Conservation (phyloP, 2,797 vertebrate species). For the Hybognathus amarus region DNA sequence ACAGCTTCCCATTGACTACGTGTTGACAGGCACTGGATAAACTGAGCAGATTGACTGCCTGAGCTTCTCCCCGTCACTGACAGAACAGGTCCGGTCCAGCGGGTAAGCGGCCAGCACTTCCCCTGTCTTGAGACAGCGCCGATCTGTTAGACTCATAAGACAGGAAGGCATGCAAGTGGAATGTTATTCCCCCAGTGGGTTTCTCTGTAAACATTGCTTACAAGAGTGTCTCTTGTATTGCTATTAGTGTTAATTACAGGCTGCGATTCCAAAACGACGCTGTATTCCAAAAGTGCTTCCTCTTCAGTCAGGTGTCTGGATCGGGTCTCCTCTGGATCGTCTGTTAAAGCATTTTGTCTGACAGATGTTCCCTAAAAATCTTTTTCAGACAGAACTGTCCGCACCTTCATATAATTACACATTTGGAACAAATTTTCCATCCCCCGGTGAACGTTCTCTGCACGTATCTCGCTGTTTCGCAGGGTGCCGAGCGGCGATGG, state of each 20-base stretch:
- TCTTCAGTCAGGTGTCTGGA: slow-evolving; percentile 52
- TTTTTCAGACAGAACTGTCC: slow-evolving; percentile 50
- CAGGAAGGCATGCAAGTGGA: slow-evolving; percentile 56
- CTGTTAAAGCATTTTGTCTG: slow-evolving; percentile 55
- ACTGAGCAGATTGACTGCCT: slow-evolving; percentile 53
- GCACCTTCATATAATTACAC: slow-evolving; percentile 52
- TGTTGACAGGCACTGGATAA: slow-evolving; percentile 57
- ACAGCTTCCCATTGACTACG: slow-evolving; percentile 26
- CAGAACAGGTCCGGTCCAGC: slow-evolving; percentile 49
- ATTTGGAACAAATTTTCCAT: slow-evolving; percentile 15
- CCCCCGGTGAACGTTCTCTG: background rate
- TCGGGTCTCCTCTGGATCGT: slow-evolving; percentile 23
- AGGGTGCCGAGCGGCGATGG: slow-evolving; percentile 79
- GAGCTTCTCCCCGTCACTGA: slow-evolving; percentile 49
- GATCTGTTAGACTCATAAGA: slow-evolving; percentile 64
- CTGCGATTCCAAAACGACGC: slow-evolving; percentile 35
- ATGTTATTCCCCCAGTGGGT: slow-evolving; percentile 47
- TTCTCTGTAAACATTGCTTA: slow-evolving; percentile 49
- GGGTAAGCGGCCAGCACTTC: slow-evolving; percentile 47
- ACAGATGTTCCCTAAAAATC: slow-evolving; percentile 34
- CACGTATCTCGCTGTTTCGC: slow-evolving; percentile 22
- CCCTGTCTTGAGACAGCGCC: slow-evolving; percentile 47
- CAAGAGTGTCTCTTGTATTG: slow-evolving; percentile 55
- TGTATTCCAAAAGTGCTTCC: slow-evolving; percentile 40
- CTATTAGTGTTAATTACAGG: slow-evolving; percentile 56